Conservation (phyloP, 2,888 invertebrate species). For the Phyllotreta cruciferae region DNA sequence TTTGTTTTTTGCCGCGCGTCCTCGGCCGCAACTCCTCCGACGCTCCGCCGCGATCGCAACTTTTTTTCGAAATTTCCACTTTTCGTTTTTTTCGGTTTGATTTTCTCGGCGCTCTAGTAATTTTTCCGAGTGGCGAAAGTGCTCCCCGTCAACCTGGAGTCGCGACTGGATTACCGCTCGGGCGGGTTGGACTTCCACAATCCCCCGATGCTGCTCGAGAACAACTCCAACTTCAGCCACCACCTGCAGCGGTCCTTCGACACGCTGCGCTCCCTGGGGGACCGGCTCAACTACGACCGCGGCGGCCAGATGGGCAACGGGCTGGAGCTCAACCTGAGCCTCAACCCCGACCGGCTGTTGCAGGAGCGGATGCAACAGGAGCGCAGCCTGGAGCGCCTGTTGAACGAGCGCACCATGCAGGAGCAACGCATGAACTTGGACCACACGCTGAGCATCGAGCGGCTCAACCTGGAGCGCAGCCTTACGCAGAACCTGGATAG, state of each 20-base stretch:
- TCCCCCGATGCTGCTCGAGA: conserved; percentile 54
- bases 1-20: conserved; percentile 43
- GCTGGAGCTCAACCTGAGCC: conserved; percentile 55
- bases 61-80: conserved; percentile 26
- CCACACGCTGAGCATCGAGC: conserved; percentile 53
- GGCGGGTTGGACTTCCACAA: conserved; percentile 60
- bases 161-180: conserved; percentile 58
- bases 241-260: conserved; percentile 58
- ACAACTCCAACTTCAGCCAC: conserved; percentile 56
- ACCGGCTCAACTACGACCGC: conserved; percentile 53
- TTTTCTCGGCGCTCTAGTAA: background rate
- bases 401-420: conserved; percentile 53
- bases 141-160: conserved; percentile 53
- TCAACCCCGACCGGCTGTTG: conserved; percentile 52
- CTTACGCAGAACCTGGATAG: conserved; percentile 52
- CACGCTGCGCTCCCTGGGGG: conserved; percentile 58
- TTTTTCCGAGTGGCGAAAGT: too few relatives aligned
- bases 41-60: conserved; percentile 20
- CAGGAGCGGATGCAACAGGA: conserved; percentile 55
- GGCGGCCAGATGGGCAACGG: conserved; percentile 49
- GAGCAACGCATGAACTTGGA: conserved; percentile 50
- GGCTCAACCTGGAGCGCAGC: conserved; percentile 54
- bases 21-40: conserved; percentile 36
- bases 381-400: conserved; percentile 53
- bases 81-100: conserved; percentile 28